Conservation (phyloP, 2,888 invertebrate species). For the Hipparchia semele region DNA sequence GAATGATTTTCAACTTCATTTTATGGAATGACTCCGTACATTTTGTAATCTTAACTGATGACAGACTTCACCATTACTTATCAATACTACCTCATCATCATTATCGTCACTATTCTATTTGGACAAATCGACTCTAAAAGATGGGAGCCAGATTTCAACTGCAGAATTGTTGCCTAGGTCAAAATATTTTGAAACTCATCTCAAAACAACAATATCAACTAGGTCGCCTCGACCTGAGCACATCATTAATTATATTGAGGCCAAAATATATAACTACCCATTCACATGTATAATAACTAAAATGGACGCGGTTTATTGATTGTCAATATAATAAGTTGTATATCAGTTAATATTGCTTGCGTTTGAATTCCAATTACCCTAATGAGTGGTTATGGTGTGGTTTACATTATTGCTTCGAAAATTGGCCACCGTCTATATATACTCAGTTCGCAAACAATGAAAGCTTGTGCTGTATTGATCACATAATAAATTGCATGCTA, state of each 20-base stretch:
- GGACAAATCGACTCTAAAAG: not conserved
- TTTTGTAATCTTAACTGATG: not conserved
- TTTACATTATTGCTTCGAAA: conserved; percentile 54
- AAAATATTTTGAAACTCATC: no score
- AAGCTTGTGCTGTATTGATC: conserved; percentile 8
- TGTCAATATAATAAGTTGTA: conserved; percentile 30
- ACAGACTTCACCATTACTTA: not conserved
- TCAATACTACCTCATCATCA: not conserved
- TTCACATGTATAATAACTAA: conserved; percentile 16
- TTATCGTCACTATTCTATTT: not conserved
- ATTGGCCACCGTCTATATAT: conserved; percentile 24
- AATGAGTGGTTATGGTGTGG: conserved; percentile 59
- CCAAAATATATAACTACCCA: conserved; percentile 5
- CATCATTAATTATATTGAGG: conserved; percentile 14
- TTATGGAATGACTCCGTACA: not conserved
- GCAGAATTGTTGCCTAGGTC: no score
- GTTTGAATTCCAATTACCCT: conserved; percentile 63
- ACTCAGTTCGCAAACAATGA: conserved; percentile 18
- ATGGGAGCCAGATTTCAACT: no score
- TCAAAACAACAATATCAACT: not conserved
- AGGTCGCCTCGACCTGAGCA: not conserved
- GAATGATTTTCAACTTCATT: no score
- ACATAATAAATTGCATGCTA: conserved; percentile 26
- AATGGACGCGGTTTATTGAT: conserved; percentile 27
- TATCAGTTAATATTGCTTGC: conserved; percentile 43